These are phyloP conservation scores for Rhingia rostrata DNA, from an alignment of 2,888 invertebrate genomes.

Conservation along the genomic window DNA sequence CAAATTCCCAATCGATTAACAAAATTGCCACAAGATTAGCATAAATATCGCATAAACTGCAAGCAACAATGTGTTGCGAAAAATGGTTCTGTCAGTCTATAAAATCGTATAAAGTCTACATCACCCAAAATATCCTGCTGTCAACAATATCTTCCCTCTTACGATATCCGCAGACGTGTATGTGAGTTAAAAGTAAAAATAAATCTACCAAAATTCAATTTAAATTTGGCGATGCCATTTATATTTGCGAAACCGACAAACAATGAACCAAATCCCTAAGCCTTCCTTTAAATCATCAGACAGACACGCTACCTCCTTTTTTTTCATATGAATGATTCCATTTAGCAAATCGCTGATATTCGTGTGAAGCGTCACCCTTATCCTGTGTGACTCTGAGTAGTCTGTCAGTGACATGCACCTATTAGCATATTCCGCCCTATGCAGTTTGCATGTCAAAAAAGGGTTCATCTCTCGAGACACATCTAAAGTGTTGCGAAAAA, in stretches of 20 bases:
- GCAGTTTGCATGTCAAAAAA: slow-evolving; percentile 50
- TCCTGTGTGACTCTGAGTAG: background rate
- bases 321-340: slow-evolving; percentile 59
- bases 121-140: background rate
- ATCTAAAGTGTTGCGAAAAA: slow-evolving; percentile 53
- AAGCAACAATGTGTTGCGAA: slow-evolving; percentile 3
- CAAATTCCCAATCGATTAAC: slow-evolving; percentile 58
- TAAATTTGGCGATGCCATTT: slow-evolving; percentile 49
- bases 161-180: slow-evolving; percentile 15
- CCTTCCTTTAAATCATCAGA: slow-evolving; percentile 6
- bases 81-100: background rate
- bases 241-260: slow-evolving; percentile 24
- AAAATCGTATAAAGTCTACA: slow-evolving; percentile 1
- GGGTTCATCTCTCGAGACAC: slow-evolving; percentile 45
- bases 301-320: background rate
- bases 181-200: slow-evolving; percentile 15
- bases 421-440: slow-evolving; percentile 67
- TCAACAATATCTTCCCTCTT: background rate
- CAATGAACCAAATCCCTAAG: background rate
- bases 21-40: slow-evolving; percentile 34
- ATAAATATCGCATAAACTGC: slow-evolving; percentile 49
- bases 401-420: slow-evolving; percentile 6
- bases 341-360: slow-evolving; percentile 67
- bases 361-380: slow-evolving; percentile 70
- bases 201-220: slow-evolving; percentile 9